phyloP scores from a whole-genome alignment of 2,797 vertebrate species.

The Lepidocolaptes lacrymiger region DNA sequence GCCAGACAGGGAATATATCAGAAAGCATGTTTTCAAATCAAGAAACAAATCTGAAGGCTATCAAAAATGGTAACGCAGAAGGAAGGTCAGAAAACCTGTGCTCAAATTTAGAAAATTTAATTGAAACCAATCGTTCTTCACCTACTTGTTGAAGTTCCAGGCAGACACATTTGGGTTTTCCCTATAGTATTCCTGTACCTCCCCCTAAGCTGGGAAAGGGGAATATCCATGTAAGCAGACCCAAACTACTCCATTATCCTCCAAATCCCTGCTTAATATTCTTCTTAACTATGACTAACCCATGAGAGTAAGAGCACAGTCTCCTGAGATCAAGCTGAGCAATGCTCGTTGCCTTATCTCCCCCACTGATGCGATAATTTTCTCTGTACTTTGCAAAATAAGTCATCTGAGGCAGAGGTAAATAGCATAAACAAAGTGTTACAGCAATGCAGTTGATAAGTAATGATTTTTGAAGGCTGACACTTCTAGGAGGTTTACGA shows the following conservation, averaged over 20 bases:
- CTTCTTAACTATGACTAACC: background rate
- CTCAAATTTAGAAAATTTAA: background rate
- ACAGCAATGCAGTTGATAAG: background rate
- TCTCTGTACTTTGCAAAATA: background rate
- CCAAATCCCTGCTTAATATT: slow-evolving; percentile 8
- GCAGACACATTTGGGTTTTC: background rate
- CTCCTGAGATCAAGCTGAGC: background rate
- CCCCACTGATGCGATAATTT: background rate
- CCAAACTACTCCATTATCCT: background rate
- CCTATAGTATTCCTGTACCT: background rate
- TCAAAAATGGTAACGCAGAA: background rate
- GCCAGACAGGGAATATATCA: background rate
- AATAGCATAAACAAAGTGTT: background rate
- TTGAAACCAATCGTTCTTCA: background rate
- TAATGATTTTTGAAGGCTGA: background rate
- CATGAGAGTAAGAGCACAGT: background rate
- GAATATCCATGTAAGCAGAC: background rate
- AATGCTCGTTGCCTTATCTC: background rate
- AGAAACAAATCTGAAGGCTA: background rate
- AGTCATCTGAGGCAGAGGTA: background rate
- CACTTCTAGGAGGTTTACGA: background rate
- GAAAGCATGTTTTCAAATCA: background rate
- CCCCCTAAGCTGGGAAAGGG: background rate
- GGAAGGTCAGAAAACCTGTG: background rate
- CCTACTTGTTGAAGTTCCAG: background rate